These are phyloP conservation scores for human (Homo sapiens) DNA, from an alignment of 2,113 vertebrate genomes.

Conservation along the genomic window DNA sequence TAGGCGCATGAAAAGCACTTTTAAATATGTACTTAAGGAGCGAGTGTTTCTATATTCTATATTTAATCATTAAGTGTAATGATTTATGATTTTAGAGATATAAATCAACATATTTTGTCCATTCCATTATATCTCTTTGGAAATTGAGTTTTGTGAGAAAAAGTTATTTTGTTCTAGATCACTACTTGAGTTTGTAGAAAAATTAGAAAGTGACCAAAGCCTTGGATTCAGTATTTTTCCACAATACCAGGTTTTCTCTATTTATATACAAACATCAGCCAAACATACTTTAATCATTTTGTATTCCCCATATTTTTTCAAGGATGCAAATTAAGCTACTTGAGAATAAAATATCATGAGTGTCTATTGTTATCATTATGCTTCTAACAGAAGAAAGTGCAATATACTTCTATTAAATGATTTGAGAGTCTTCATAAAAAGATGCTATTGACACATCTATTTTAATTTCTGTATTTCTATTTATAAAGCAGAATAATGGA, in stretches of 20 bases:
- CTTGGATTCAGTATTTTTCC: not conserved
- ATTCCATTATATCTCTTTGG: not conserved
- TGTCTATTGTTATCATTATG: not conserved
- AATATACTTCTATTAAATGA: not conserved
- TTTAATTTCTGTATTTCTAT: slow-evolving; percentile 9
- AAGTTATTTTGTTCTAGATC: not conserved
- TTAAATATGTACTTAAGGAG: not conserved
- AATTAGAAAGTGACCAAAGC: not conserved
- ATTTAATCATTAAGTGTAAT: not conserved
- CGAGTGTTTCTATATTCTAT: not conserved
- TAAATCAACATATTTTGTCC: not conserved
- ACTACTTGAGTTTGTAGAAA: not conserved
- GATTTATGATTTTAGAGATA: not conserved
- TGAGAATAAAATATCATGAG: not conserved
- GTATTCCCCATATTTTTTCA: not conserved
- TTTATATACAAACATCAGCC: not conserved
- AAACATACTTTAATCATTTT: not conserved
- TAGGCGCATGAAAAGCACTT: not conserved
- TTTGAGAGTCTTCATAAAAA: not conserved
- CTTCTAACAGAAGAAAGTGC: not conserved
- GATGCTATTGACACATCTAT: not conserved
- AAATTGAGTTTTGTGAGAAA: not conserved
- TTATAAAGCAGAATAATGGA: not conserved
- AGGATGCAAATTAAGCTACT: not conserved
- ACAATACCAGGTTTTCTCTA: not conserved